A percentile compares a stretch with the other conserved stretches of the same genome.
Conservation (phyloP, 2,888 invertebrate species). For the Drosophila monieri region DNA sequence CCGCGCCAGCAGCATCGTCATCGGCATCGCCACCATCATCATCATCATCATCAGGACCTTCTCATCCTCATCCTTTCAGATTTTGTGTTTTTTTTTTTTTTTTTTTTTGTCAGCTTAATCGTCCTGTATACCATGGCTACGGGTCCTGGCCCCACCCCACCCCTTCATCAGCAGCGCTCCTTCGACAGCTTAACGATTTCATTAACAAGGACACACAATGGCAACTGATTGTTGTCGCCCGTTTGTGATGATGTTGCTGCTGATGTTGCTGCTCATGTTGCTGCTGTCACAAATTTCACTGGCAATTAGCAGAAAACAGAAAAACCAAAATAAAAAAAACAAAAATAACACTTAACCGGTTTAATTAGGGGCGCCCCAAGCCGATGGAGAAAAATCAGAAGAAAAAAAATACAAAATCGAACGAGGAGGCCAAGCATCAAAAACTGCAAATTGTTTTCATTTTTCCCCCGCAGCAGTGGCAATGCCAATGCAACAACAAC, state of each 20-base stretch:
- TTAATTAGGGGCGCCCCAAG: constrained; percentile 45
- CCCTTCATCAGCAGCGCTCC: neutral
- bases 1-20: constrained; percentile 16
- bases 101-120: constrained; percentile 11
- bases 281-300: constrained; percentile 43
- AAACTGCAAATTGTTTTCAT: constrained; percentile 30
- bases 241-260: constrained; percentile 5
- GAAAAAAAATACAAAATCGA: neutral
- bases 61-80: neutral
- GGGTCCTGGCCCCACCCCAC: constrained; percentile 1
- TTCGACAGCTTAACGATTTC: constrained; percentile 29
- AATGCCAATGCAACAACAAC: neutral
- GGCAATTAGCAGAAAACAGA: constrained; percentile 40
- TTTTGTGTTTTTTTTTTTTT: neutral
- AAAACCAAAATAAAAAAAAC: constrained; percentile 11
- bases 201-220: constrained; percentile 42
- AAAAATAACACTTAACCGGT: constrained; percentile 37
- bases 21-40: constrained; percentile 3
- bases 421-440: constrained; percentile 16
- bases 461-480: constrained; percentile 12
- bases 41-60: constrained; percentile 2
- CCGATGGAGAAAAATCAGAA: neutral
- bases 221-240: constrained; percentile 31
- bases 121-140: constrained; percentile 19
- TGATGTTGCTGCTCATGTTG: constrained; percentile 1